Evolutionary conservation across 2,113 vertebrate species (phyloP).

Genomic region (Sarotherodon lohbergeri): DNA sequence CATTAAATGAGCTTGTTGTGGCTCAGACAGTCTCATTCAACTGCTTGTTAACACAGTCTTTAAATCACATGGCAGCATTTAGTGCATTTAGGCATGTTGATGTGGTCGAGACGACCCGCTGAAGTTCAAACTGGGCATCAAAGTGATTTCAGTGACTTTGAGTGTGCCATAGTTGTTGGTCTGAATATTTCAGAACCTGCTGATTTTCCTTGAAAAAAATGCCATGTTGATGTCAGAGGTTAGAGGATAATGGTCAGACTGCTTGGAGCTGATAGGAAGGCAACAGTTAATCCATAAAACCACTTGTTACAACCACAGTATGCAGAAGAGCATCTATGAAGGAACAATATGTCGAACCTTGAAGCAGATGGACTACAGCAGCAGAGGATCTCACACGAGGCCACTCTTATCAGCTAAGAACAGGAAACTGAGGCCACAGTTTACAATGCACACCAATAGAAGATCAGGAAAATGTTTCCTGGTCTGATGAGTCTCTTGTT

Average conservation of each 20-base stretch:
- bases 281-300: neutral
- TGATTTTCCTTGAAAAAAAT: neutral
- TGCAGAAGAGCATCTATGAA: neutral
- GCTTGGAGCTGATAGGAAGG: neutral
- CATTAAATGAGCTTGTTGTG: neutral
- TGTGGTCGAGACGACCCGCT: neutral
- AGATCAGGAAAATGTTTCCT: neutral
- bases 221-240: neutral
- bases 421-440: neutral
- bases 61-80: neutral
- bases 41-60: neutral
- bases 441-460: neutral
- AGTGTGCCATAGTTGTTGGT: fast-evolving
- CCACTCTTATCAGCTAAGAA: neutral
- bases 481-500: neutral
- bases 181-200: neutral
- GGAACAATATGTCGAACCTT: neutral
- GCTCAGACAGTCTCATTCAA: neutral
- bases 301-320: neutral
- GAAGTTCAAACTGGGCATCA: neutral
- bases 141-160: neutral
- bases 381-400: neutral
- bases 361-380: neutral
- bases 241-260: neutral
- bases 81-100: fast-evolving